Percentiles rank a stretch among this genome's conserved stretches.
Evolutionary conservation across 2,888 invertebrate genomes (phyloP).

Genomic region (Cantharis rustica): DNA sequence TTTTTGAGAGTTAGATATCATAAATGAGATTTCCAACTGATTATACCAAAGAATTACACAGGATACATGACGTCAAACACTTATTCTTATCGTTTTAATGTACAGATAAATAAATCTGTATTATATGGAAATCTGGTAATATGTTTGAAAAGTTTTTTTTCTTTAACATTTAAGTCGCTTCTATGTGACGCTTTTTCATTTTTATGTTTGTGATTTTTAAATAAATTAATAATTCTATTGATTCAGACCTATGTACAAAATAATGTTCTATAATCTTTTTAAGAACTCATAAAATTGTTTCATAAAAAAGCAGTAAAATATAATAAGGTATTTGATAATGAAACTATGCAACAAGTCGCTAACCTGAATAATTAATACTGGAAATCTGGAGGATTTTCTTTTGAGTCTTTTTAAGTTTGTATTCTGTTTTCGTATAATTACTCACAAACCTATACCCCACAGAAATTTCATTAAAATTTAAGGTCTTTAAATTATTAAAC

Average conservation of each 20-base stretch:
- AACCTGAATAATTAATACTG: not conserved
- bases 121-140: not conserved
- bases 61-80: not conserved
- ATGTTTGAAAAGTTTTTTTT: not conserved
- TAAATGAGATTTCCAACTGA: not conserved
- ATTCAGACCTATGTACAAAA: not conserved
- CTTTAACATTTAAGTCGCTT: not conserved
- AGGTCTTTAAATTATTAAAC: not conserved
- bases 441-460: not conserved
- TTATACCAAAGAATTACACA: not conserved
- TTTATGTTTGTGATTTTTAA: not conserved
- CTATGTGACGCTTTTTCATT: not conserved
- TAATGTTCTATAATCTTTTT: not conserved
- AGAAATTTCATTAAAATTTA: not conserved
- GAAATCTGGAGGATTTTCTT: not conserved
- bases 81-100: too few species aligned
- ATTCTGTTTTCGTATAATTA: not conserved
- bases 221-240: not conserved
- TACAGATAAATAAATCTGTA: not conserved
- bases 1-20: not conserved
- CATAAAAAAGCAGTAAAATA: not conserved
- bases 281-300: not conserved
- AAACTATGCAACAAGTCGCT: not conserved
- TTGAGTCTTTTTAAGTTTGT: not conserved
- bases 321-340: not conserved